phyloP scores from a whole-genome alignment of 2,888 invertebrate species.

The Melanostoma scalare region DNA sequence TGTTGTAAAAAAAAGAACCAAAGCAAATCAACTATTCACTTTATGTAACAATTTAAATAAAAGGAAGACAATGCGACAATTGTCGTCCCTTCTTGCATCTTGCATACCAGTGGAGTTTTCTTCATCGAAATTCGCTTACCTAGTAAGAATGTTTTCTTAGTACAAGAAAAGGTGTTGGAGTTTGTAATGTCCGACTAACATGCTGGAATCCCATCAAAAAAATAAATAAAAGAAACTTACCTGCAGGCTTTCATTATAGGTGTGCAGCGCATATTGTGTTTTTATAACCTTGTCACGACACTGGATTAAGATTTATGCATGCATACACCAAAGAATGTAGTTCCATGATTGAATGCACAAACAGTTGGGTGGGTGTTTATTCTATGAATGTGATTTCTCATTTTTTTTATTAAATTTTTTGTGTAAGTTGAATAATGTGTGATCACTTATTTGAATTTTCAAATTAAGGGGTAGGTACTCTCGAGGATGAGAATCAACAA shows the following conservation, averaged over 20 bases:
- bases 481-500: neutral
- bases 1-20: too few relatives aligned
- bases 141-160: neutral
- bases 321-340: conserved; percentile 52
- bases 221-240: neutral
- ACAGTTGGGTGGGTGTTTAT: conserved; percentile 41
- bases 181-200: conserved; percentile 51
- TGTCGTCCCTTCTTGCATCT: neutral
- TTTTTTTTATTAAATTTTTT: conserved; percentile 11
- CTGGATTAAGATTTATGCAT: conserved; percentile 62
- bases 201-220: conserved; percentile 44
- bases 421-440: too few relatives aligned
- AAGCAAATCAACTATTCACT: too few relatives aligned
- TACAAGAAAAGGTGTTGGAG: neutral
- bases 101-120: neutral
- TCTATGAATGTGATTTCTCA: conserved; percentile 10
- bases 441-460: neutral
- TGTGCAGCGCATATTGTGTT: conserved; percentile 17
- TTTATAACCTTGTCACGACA: conserved; percentile 55
- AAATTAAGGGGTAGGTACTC: neutral
- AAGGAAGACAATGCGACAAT: too few relatives aligned
- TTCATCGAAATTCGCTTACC: neutral
- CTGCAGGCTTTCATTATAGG: conserved; percentile 17
- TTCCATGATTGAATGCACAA: conserved; percentile 51
- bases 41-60: too few relatives aligned